A percentile compares a stretch with the other conserved stretches of the same genome.
These are phyloP conservation scores for Acromyrmex echinatior DNA, from an alignment of 1,140 invertebrate genomes.

Conservation along the genomic window DNA sequence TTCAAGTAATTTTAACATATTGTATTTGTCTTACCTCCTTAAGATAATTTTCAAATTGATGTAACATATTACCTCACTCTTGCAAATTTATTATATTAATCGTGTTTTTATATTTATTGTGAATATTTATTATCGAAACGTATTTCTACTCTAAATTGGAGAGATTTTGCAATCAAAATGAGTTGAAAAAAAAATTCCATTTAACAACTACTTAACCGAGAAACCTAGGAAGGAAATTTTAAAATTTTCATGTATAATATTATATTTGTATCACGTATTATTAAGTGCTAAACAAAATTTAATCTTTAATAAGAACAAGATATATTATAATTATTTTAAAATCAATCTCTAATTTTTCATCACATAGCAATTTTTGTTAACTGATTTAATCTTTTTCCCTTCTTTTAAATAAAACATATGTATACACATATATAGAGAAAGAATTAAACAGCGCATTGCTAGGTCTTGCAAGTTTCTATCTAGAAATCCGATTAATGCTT, in stretches of 20 bases:
- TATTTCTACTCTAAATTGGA: neutral
- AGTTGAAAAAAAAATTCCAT: neutral
- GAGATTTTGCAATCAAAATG: neutral
- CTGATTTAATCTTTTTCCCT: neutral
- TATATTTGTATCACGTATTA: neutral
- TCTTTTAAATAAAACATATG: neutral
- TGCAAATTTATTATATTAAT: neutral
- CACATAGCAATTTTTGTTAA: neutral
- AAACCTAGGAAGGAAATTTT: neutral
- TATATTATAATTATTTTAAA: neutral
- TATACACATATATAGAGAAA: neutral
- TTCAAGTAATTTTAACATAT: no score
- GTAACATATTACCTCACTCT: neutral
- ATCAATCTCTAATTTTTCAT: neutral
- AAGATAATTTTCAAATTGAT: neutral
- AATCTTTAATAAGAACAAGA: neutral
- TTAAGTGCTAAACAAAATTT: neutral
- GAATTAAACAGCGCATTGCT: neutral
- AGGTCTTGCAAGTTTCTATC: neutral
- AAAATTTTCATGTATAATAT: neutral
- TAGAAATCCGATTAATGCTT: neutral
- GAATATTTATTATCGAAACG: neutral
- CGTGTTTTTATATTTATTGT: slow-evolving; percentile 6
- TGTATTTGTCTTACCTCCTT: no score
- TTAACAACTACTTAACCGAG: neutral